Conservation (phyloP, 2,797 vertebrate species). For the Babyrousa celebensis region DNA sequence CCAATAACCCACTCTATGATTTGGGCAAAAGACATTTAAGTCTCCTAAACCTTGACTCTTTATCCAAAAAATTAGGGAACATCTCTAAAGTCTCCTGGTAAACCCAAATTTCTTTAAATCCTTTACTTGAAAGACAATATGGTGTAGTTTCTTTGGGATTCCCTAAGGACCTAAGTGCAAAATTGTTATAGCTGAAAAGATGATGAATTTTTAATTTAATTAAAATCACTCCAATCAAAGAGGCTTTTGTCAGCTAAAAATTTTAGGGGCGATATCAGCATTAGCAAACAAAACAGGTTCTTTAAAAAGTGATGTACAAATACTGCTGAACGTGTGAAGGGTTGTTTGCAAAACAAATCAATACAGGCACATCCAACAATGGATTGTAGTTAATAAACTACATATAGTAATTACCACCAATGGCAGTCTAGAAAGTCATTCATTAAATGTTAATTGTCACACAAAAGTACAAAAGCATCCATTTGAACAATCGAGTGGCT, state of each 20-base stretch:
- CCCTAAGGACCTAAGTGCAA: constrained; percentile 5
- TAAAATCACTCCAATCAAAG: constrained; percentile 56
- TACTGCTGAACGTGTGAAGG: constrained; percentile 71
- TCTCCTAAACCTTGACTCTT: not conserved
- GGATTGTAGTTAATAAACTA: constrained; percentile 85
- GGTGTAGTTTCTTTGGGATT: constrained; percentile 10
- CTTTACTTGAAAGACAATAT: constrained; percentile 28
- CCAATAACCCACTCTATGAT: constrained; percentile 69
- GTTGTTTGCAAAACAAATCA: constrained; percentile 86
- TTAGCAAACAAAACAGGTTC: constrained; percentile 75
- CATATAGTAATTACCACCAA: constrained; percentile 82
- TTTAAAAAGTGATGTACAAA: constrained; percentile 80
- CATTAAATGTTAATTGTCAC: constrained; percentile 81
- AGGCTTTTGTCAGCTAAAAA: constrained; percentile 53
- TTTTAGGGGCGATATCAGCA: constrained; percentile 55
- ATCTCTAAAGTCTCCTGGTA: not conserved
- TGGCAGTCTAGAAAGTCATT: constrained; percentile 78
- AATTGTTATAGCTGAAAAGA: constrained; percentile 47
- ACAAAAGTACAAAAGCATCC: constrained; percentile 84
- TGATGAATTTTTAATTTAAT: constrained; percentile 61
- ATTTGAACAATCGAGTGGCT: constrained; percentile 34
- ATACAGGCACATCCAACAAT: constrained; percentile 82
- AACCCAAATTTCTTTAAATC: constrained; percentile 52
- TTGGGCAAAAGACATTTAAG: constrained; percentile 51
- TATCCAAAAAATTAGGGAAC: constrained; percentile 10